Evolutionary conservation across 2,797 vertebrate species (phyloP).

Genomic region (Hypotaenidia philippensis): DNA sequence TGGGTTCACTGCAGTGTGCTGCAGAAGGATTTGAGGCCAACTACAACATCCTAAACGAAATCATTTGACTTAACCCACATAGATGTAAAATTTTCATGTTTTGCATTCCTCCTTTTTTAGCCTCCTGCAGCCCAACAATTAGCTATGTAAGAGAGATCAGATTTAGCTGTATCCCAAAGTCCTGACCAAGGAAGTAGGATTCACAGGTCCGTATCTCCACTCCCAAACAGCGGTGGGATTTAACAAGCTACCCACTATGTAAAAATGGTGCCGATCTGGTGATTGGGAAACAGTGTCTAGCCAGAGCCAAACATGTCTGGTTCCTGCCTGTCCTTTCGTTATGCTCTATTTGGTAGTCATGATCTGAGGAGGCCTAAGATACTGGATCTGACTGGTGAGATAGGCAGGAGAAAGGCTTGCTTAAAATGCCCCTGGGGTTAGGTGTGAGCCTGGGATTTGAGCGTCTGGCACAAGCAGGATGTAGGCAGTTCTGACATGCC

Average conservation of each 20-base stretch:
- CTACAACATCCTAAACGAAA: background rate
- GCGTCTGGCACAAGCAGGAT: background rate
- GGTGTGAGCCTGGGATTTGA: constrained; percentile 14
- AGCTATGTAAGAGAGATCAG: background rate
- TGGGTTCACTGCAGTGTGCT: background rate
- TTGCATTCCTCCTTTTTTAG: background rate
- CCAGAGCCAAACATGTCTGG: background rate
- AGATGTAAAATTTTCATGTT: background rate
- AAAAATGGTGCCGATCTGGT: background rate
- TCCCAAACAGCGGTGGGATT: background rate
- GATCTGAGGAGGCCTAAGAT: background rate
- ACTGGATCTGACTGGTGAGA: background rate
- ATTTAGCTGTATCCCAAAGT: background rate
- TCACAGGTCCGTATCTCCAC: background rate
- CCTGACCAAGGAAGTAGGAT: background rate
- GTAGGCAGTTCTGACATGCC: constrained; percentile 53
- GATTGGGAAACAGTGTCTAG: background rate
- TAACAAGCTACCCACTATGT: background rate
- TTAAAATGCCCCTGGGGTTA: constrained; percentile 32
- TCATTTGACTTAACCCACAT: background rate
- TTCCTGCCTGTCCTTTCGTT: background rate
- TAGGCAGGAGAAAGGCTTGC: constrained; percentile 7
- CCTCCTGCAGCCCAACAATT: background rate
- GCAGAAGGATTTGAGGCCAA: background rate
- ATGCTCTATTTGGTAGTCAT: background rate